Evolutionary conservation across 2,888 invertebrate species (phyloP).

Genomic region (Apoda limacodes): DNA sequence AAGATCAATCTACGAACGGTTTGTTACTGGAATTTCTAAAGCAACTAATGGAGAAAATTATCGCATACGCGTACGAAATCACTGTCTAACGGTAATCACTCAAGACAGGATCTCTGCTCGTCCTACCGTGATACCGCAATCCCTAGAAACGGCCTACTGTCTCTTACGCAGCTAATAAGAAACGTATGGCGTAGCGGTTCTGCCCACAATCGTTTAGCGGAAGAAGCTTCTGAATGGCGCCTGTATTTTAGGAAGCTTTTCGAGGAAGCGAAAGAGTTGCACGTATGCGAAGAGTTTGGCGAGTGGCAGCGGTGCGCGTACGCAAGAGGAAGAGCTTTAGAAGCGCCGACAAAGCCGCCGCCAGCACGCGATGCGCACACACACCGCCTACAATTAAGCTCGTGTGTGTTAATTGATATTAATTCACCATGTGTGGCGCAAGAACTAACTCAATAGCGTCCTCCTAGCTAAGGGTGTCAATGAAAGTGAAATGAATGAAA

Average conservation of each 20-base stretch:
- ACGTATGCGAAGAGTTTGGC: constrained; percentile 43
- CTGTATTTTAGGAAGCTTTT: constrained; percentile 65
- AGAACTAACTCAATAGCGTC: too few relatives aligned
- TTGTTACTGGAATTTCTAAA: too few relatives aligned
- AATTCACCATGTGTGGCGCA: constrained; percentile 56
- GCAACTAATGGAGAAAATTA: too few relatives aligned
- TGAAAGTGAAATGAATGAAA: too few relatives aligned
- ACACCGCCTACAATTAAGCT: constrained; percentile 66
- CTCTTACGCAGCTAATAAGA: constrained; percentile 23
- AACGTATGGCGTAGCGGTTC: constrained; percentile 30
- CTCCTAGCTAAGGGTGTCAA: too few relatives aligned
- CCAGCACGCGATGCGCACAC: constrained; percentile 62
- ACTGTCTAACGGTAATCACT: constrained; percentile 45
- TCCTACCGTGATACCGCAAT: constrained; percentile 55
- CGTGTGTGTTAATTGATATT: constrained; percentile 69
- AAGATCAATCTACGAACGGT: too few relatives aligned
- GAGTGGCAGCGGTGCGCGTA: constrained; percentile 34
- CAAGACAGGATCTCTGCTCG: constrained; percentile 62
- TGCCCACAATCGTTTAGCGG: constrained; percentile 33
- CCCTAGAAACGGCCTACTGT: constrained; percentile 35
- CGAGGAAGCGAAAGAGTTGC: constrained; percentile 49
- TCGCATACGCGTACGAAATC: too few relatives aligned
- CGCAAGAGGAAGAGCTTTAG: constrained; percentile 35
- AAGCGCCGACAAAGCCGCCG: constrained; percentile 60
- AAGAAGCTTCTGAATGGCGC: constrained; percentile 36